Base-by-base conservation (phyloP, 1,140 invertebrate genomes). In the Heliothis virescens region DNA sequence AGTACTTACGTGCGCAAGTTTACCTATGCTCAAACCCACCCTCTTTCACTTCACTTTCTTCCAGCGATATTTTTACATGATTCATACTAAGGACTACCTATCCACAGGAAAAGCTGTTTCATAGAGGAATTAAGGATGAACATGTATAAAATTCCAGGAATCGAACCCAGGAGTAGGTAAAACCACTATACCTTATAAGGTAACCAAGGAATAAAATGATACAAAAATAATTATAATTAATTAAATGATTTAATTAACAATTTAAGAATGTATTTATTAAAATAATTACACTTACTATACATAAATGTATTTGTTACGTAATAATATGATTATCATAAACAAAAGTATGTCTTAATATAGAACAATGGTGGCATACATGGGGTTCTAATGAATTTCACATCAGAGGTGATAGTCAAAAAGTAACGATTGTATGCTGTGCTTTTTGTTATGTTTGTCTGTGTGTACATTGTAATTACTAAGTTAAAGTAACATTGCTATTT, bases 351-450 rank as follows among this genome's bases (percentile, higher is more conserved):
- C 79, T 82, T 59, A 74, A 84, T 81, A 81, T 78, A 80, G 85
- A 82, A 86, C 85, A 84, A 86, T 86, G 76, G 47, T 18, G 16
- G n/a, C 78, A 80, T 82, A 84, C 82, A 81, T 82, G 50, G n/a
- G 52, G 77, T 86, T 86, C 72, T 26, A 65, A 71, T 80, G 80
- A 83, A 80, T 79, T 79, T 82, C 79, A 55, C 60, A 65, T 59
- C 13, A 59, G 55, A 59, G 55, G 50, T 52, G 47, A 63, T 76
- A 47, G 48, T 53, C 29, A 65, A 34, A 60, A 15, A 29, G 11
- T 60, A 16, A 57, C 53, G 15, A 26, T 13, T 41, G n/a, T 7
- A 41, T 41, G 34, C 34, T 41, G 34, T 9, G 5, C 34, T 9
- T 41, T 41, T 41, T 9, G 9, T 41, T 41, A 41, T 41, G 34